A percentile compares a stretch with the other conserved stretches of the same genome.
Conservation (phyloP, 2,888 invertebrate genomes). For the Pimpla rufipes region DNA sequence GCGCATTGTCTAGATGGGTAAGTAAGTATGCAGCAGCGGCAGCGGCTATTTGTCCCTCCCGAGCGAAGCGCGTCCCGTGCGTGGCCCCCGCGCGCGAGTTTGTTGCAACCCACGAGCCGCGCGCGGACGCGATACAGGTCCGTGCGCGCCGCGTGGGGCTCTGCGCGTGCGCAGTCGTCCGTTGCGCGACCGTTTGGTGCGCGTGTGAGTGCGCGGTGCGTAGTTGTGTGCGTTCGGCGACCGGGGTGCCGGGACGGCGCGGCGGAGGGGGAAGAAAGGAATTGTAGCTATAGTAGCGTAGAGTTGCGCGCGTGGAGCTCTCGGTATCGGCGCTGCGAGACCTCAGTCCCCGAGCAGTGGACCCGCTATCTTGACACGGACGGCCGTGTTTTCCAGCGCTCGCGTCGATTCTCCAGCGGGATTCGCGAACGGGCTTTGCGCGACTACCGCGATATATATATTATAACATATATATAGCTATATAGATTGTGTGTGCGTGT, state of each 20-base stretch:
- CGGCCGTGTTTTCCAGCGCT: slow-evolving; percentile 50
- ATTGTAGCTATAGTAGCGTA: slow-evolving; percentile 12
- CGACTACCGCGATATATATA: not conserved
- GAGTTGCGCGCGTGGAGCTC: slow-evolving; percentile 43
- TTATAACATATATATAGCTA: not conserved
- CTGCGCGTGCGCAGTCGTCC: slow-evolving; percentile 15
- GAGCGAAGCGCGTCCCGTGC: slow-evolving; percentile 2
- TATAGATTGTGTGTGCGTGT: not conserved
- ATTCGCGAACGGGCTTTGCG: slow-evolving; percentile 8
- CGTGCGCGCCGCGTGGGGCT: slow-evolving; percentile 11
- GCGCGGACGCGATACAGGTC: slow-evolving; percentile 1
- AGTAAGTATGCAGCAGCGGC: not conserved
- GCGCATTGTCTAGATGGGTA: slow-evolving; percentile 8
- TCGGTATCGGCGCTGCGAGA: slow-evolving; percentile 37
- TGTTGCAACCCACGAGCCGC: slow-evolving; percentile 9
- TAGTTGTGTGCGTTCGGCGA: not conserved
- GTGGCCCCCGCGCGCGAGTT: slow-evolving; percentile 2
- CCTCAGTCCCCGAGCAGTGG: slow-evolving; percentile 69
- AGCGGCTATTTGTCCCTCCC: not conserved
- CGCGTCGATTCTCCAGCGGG: slow-evolving; percentile 9
- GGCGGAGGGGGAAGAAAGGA: slow-evolving; percentile 10
- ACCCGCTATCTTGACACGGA: slow-evolving; percentile 73
- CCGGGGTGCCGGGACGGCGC: not conserved
- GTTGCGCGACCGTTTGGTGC: not conserved
- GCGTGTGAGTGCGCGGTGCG: not conserved